Evolutionary conservation across 1,140 invertebrate genomes (phyloP).

Genomic region (Orchesella cincta): DNA sequence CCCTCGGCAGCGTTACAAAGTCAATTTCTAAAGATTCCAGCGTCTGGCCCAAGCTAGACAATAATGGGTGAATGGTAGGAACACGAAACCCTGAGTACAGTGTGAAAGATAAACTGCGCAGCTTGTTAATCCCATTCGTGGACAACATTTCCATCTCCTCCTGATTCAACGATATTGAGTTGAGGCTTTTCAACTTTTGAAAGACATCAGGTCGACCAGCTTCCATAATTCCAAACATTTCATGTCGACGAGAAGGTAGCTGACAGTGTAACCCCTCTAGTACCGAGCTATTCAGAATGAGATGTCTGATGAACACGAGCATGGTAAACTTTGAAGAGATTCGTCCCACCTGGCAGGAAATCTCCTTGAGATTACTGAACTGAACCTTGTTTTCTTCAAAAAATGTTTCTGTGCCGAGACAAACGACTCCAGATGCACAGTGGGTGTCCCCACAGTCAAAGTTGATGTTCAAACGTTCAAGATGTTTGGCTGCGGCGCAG

Average conservation of each 20-base stretch:
- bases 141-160: background rate
- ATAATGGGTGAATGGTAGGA: background rate
- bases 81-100: conserved; percentile 23
- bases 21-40: conserved; percentile 15
- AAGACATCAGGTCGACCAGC: background rate
- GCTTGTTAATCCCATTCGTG: background rate
- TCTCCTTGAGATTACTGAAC: too few species aligned
- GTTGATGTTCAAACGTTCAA: too few species aligned
- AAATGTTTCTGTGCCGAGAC: too few species aligned
- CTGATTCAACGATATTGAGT: background rate
- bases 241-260: background rate
- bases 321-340: too few species aligned
- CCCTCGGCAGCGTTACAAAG: background rate
- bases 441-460: too few species aligned
- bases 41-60: conserved; percentile 23
- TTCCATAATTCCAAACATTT: background rate
- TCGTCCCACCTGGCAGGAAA: too few species aligned
- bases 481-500: too few species aligned
- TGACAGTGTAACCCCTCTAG: background rate
- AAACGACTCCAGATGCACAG: too few species aligned
- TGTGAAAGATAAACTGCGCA: background rate
- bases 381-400: too few species aligned
- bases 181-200: background rate
- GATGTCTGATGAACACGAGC: too few species aligned
- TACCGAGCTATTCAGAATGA: background rate